phyloP scores from a whole-genome alignment of 2,113 vertebrate genomes.

The Lepus timidus region DNA sequence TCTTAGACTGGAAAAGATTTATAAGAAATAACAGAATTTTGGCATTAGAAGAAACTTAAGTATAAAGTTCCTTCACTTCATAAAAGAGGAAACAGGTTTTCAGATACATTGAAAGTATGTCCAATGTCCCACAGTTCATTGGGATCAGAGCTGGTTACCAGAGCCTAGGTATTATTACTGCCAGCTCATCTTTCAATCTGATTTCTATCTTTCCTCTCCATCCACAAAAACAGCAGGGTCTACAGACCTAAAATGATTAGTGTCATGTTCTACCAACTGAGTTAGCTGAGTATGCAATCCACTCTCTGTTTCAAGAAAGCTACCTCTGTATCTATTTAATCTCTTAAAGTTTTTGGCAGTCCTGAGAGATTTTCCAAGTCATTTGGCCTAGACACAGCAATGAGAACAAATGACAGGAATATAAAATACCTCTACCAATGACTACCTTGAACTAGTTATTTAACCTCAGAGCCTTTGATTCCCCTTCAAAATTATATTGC shows the following conservation, averaged over 20 bases:
- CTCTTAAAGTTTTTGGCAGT: background rate
- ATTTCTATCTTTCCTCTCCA: conserved; percentile 2
- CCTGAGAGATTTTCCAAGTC: conserved; percentile 49
- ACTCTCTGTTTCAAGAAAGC: conserved; percentile 58
- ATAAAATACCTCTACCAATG: conserved; percentile 29
- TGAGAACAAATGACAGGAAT: conserved; percentile 42
- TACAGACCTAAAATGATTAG: conserved; percentile 12
- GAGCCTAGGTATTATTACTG: background rate
- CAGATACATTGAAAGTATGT: conserved; percentile 21
- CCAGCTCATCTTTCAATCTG: conserved; percentile 22
- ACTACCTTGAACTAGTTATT: conserved; percentile 42
- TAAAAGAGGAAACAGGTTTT: conserved; percentile 51
- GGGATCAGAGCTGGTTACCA: background rate
- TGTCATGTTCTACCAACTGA: conserved; percentile 50
- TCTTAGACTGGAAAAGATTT: conserved; percentile 49
- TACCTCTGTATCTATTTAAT: background rate
- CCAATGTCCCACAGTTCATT: background rate
- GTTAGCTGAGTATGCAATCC: conserved; percentile 39
- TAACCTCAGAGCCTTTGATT: conserved; percentile 15
- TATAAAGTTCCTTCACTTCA: conserved; percentile 58
- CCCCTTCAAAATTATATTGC: background rate
- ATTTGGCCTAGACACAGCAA: conserved; percentile 43
- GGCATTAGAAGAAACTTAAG: conserved; percentile 23
- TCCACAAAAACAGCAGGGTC: conserved; percentile 46
- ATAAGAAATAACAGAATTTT: conserved; percentile 34